phyloP scores from a whole-genome alignment of 2,797 vertebrate genomes.

The Alca torda region DNA sequence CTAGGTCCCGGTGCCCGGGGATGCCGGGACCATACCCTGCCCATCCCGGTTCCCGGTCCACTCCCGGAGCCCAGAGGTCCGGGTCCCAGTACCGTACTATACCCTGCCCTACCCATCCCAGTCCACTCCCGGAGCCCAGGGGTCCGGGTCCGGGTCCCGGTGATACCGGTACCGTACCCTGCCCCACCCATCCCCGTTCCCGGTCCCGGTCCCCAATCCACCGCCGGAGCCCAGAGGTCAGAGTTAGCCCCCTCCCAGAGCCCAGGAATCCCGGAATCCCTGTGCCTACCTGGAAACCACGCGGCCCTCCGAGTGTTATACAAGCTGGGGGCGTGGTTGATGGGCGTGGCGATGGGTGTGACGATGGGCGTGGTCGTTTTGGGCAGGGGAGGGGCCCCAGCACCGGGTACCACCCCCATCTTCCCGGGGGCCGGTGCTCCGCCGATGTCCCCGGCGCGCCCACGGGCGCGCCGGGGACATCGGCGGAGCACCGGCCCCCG shows the following conservation, averaged over 20 bases:
- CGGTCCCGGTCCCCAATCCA: too few species aligned
- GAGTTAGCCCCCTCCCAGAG: background rate
- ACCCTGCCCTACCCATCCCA: too few species aligned
- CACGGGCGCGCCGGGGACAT: background rate
- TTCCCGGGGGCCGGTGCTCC: background rate
- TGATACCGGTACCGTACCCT: too few species aligned
- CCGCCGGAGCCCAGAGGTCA: too few species aligned
- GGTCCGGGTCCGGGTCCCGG: too few species aligned
- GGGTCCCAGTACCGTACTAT: too few species aligned
- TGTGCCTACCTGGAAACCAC: background rate
- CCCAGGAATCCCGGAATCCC: too few species aligned
- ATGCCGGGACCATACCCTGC: too few species aligned
- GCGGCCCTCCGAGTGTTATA: background rate
- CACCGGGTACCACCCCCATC: rapidly evolving
- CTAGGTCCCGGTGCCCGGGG: background rate
- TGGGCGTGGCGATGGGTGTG: background rate
- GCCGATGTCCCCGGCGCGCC: background rate
- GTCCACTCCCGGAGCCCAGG: too few species aligned
- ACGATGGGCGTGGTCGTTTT: background rate
- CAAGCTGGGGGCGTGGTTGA: background rate
- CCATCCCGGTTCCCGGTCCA: too few species aligned
- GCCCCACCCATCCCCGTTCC: too few species aligned
- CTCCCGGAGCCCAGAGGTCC: too few species aligned
- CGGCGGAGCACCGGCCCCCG: background rate
- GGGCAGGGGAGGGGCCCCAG: rapidly evolving